phyloP scores from a whole-genome alignment of 2,113 vertebrate species.

The Perca schrenkii region DNA sequence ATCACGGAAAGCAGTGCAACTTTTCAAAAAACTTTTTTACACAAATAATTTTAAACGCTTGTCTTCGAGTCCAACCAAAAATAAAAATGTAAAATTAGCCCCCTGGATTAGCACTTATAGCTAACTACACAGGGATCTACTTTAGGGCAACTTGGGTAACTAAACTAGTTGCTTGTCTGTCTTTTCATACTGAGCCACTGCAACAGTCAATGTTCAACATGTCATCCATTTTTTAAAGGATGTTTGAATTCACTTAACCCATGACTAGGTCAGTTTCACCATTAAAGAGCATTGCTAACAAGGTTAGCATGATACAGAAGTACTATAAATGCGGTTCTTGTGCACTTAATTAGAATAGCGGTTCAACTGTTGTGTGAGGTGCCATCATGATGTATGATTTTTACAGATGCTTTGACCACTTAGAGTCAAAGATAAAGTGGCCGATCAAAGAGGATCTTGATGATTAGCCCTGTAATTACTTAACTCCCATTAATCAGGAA shows the following conservation, averaged over 20 bases:
- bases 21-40: not conserved
- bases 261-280: not conserved
- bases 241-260: not conserved
- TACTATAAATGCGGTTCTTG: not conserved
- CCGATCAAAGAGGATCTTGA: constrained; percentile 14
- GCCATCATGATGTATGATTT: not conserved
- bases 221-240: not conserved
- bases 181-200: not conserved
- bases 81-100: not conserved
- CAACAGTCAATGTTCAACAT: not conserved
- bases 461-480: constrained; percentile 24
- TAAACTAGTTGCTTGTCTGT: not conserved
- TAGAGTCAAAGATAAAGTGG: not conserved
- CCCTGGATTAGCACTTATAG: not conserved
- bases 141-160: not conserved
- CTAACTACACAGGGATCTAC: not conserved
- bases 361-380: constrained; percentile 1
- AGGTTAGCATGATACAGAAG: not conserved
- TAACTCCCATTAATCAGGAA: constrained; percentile 23
- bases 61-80: not conserved
- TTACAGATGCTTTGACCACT: not conserved
- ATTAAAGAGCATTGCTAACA: not conserved
- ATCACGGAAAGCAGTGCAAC: not conserved
- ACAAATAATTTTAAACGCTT: not conserved
- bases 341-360: not conserved